A percentile compares a stretch with the other conserved stretches of the same genome.
phyloP scores from a whole-genome alignment of 2,797 vertebrate species.

The Sorex maritimensis region DNA sequence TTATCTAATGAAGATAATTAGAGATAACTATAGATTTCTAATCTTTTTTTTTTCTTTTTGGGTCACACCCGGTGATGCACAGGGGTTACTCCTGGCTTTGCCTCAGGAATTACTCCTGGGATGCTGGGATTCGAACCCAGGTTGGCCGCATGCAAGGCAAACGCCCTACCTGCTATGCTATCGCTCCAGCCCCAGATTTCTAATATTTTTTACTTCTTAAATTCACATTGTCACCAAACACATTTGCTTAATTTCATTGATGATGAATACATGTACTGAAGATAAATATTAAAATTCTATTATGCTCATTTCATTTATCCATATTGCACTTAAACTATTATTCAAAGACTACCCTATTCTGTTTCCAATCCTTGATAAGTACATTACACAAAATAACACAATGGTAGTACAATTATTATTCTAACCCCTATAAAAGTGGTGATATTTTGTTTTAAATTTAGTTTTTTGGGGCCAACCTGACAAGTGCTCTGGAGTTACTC shows the following conservation, averaged over 20 bases:
- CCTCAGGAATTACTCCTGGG: too few relatives aligned
- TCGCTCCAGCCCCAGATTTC: neutral
- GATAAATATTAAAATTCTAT: neutral
- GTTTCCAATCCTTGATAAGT: neutral
- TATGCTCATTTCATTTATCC: neutral
- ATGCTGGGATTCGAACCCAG: too few relatives aligned
- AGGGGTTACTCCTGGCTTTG: too few relatives aligned
- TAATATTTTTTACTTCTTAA: neutral
- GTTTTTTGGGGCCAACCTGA: too few relatives aligned
- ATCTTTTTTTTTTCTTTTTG: neutral
- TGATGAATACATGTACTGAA: neutral
- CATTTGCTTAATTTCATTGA: constrained; percentile 14
- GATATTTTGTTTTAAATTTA: too few relatives aligned
- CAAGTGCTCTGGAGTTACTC: too few relatives aligned
- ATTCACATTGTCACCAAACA: neutral
- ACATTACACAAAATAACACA: neutral
- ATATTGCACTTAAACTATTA: neutral
- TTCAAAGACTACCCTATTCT: neutral
- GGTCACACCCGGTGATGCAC: too few relatives aligned
- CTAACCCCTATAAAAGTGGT: too few relatives aligned
- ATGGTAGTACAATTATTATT: too few relatives aligned
- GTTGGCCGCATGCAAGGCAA: too few relatives aligned
- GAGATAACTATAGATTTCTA: neutral
- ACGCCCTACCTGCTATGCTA: too few relatives aligned
- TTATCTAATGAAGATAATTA: neutral